These are phyloP conservation scores for Amphipyra tragopoginis DNA, from an alignment of 2,888 invertebrate genomes.

Conservation along the genomic window DNA sequence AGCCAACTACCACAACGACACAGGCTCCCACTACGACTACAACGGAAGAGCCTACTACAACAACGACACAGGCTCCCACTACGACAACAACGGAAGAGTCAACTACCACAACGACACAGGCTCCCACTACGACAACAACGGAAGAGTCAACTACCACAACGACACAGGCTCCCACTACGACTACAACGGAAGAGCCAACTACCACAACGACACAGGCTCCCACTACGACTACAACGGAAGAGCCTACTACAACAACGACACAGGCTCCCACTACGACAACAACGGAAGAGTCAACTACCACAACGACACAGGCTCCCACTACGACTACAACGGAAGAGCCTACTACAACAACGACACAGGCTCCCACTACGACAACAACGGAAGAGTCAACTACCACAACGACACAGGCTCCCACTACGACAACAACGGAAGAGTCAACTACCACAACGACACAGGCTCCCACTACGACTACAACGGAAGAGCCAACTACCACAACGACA, in stretches of 20 bases:
- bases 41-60: background rate
- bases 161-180: conserved; percentile 3
- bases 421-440: background rate
- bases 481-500: conserved; percentile 5
- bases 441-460: conserved; percentile 6
- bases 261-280: conserved; percentile 4
- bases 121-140: conserved; percentile 7
- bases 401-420: background rate
- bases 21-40: conserved; percentile 15
- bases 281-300: background rate
- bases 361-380: background rate
- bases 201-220: background rate
- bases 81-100: conserved; percentile 12
- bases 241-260: conserved; percentile 4
- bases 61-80: conserved; percentile 17
- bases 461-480: conserved; percentile 9
- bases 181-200: background rate
- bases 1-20: background rate
- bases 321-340: background rate
- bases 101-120: conserved; percentile 1
- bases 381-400: conserved; percentile 14
- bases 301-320: background rate
- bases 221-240: conserved; percentile 6
- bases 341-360: background rate
- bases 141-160: conserved; percentile 12